Percentiles rank a stretch among this genome's conserved stretches.
Evolutionary conservation across 2,797 vertebrate species (phyloP).

Genomic region (Microctenopoma stevenorrisi): DNA sequence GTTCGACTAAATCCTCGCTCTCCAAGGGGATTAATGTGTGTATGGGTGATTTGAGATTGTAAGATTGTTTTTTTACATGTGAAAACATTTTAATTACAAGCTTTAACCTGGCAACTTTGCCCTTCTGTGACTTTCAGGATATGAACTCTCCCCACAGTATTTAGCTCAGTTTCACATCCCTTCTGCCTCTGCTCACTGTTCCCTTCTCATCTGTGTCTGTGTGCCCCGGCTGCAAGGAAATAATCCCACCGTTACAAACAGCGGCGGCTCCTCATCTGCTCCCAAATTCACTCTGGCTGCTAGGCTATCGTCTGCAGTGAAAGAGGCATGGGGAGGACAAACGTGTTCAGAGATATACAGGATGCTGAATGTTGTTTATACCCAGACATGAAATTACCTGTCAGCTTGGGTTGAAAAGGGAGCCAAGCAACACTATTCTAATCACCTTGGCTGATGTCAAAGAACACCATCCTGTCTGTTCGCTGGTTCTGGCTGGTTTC

Average conservation of each 20-base stretch:
- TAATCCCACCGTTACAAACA: constrained; percentile 50
- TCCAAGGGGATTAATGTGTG: background rate
- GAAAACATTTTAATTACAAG: background rate
- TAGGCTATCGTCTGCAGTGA: constrained; percentile 52
- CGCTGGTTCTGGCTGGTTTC: constrained; percentile 39
- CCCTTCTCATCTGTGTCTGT: constrained; percentile 28
- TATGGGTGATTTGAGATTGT: background rate
- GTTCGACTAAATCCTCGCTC: background rate
- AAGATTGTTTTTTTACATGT: background rate
- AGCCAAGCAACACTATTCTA: constrained; percentile 64
- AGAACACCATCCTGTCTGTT: constrained; percentile 48
- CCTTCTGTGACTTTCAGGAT: constrained; percentile 25
- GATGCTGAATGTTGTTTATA: constrained; percentile 58
- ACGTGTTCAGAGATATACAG: constrained; percentile 51
- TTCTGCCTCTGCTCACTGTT: background rate
- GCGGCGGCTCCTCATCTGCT: constrained; percentile 48
- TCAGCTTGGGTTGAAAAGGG: constrained; percentile 62
- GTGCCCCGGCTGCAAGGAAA: constrained; percentile 34
- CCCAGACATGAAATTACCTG: constrained; percentile 71
- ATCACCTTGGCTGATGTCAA: constrained; percentile 64
- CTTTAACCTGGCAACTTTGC: constrained; percentile 5
- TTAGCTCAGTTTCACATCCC: constrained; percentile 14
- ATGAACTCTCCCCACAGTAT: constrained; percentile 10
- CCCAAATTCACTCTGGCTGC: constrained; percentile 54
- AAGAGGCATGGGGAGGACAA: constrained; percentile 62